Evolutionary conservation across 2,888 invertebrate genomes (phyloP).

Genomic region (Chrysopilus asiliformis): DNA sequence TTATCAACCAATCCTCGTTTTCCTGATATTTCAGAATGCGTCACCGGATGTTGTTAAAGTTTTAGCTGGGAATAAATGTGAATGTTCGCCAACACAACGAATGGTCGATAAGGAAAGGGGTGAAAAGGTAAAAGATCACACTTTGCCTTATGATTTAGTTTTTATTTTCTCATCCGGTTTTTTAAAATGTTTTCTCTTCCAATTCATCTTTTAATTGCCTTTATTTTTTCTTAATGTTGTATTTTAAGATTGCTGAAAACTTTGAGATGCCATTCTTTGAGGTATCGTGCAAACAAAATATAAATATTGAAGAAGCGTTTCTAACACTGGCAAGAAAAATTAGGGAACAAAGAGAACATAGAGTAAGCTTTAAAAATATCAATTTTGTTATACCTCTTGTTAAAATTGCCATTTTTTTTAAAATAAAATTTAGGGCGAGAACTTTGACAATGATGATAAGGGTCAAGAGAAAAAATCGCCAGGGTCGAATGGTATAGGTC

Average conservation of each 20-base stretch:
- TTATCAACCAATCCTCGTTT: slow-evolving; percentile 2
- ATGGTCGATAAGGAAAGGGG: slow-evolving; percentile 68
- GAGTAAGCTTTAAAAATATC: slow-evolving; percentile 38
- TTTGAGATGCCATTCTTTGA: slow-evolving; percentile 82
- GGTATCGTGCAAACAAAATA: slow-evolving; percentile 75
- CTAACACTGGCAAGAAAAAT: slow-evolving; percentile 68
- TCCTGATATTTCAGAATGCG: slow-evolving; percentile 50
- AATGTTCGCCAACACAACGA: slow-evolving; percentile 56
- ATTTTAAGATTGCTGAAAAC: slow-evolving; percentile 64
- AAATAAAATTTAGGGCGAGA: slow-evolving; percentile 29
- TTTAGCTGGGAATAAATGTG: slow-evolving; percentile 75
- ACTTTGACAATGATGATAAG: slow-evolving; percentile 37
- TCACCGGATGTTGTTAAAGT: slow-evolving; percentile 78
- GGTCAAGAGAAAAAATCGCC: slow-evolving; percentile 33
- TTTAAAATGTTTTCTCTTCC: neutral
- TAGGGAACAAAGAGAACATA: slow-evolving; percentile 62
- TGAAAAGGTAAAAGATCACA: slow-evolving; percentile 47
- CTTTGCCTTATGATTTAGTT: neutral
- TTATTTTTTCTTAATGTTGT: slow-evolving; percentile 1
- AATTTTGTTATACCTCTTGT: neutral
- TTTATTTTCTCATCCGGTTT: neutral
- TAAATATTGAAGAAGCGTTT: slow-evolving; percentile 75
- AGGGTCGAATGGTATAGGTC: slow-evolving; percentile 29
- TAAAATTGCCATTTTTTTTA: too few relatives aligned
- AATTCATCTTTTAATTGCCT: neutral